A percentile compares a stretch with the other conserved stretches of the same genome.
Conservation (phyloP, 2,888 invertebrate species). For the Drosophila stalkeri region DNA sequence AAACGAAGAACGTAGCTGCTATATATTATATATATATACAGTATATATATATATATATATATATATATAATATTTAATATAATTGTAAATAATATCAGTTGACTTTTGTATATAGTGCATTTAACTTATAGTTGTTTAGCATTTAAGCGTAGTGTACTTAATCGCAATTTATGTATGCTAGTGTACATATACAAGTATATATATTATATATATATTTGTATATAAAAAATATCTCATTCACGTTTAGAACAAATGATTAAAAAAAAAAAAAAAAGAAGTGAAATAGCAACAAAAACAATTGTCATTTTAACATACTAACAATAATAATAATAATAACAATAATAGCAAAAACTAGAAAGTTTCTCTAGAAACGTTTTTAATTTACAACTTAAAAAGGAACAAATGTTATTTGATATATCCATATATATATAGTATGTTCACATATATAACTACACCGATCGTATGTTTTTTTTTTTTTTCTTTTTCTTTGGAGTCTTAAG, state of each 20-base stretch:
- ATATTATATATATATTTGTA: slow-evolving; percentile 20
- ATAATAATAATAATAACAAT: slow-evolving; percentile 2
- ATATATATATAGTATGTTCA: slow-evolving; percentile 7
- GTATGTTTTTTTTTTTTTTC: slow-evolving; percentile 7
- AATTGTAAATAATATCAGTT: slow-evolving; percentile 61
- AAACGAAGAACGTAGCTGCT: slow-evolving; percentile 13
- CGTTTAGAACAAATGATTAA: slow-evolving; percentile 13
- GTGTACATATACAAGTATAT: slow-evolving; percentile 17
- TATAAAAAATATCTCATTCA: slow-evolving; percentile 24
- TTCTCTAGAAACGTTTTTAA: slow-evolving; percentile 5
- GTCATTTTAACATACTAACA: slow-evolving; percentile 8
- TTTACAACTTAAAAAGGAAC: slow-evolving; percentile 53
- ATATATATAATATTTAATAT: background rate
- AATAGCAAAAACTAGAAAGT: slow-evolving; percentile 13
- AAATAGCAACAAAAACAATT: background rate
- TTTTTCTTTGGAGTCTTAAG: slow-evolving; percentile 18
- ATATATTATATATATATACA: slow-evolving; percentile 8
- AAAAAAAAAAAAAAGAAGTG: background rate
- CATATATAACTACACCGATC: background rate
- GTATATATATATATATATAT: background rate
- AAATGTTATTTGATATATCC: slow-evolving; percentile 35
- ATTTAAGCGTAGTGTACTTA: slow-evolving; percentile 41
- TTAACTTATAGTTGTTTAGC: slow-evolving; percentile 48
- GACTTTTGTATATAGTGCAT: slow-evolving; percentile 55
- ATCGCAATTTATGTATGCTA: slow-evolving; percentile 34